Evolutionary conservation across 2,888 invertebrate species (phyloP).

Genomic region (Allacma fusca): DNA sequence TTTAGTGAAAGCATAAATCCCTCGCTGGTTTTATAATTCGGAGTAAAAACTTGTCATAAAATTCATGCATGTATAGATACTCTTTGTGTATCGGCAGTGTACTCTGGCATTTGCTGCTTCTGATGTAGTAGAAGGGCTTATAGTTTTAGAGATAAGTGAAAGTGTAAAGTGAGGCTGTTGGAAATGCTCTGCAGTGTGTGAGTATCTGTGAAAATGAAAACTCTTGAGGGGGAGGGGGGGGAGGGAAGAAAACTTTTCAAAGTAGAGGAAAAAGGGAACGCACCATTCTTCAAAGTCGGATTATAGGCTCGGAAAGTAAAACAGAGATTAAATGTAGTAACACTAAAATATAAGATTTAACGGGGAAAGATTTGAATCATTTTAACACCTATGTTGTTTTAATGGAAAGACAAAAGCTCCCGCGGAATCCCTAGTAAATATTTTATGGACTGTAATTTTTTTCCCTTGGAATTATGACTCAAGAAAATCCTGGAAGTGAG

Average conservation of each 20-base stretch:
- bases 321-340: not conserved
- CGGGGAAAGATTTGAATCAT: not conserved
- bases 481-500: not conserved
- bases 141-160: too few species aligned
- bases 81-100: too few species aligned
- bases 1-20: not conserved
- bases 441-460: not conserved
- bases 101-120: too few species aligned
- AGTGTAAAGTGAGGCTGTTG: too few species aligned
- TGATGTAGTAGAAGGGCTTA: too few species aligned
- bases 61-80: too few species aligned
- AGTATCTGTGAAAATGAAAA: too few species aligned
- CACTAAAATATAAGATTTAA: not conserved
- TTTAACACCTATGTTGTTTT: slow-evolving; percentile 1
- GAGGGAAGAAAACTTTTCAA: too few species aligned
- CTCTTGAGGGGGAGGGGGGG: too few species aligned
- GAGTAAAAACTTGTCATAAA: not conserved
- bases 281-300: too few species aligned
- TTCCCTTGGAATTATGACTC: not conserved
- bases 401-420: not conserved
- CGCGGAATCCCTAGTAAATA: not conserved
- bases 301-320: not conserved
- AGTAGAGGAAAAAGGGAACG: too few species aligned
- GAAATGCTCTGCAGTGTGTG: too few species aligned
- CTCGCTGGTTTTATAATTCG: not conserved